phyloP scores from a whole-genome alignment of 2,113 vertebrate species.

The Lophotis ruficrista region DNA sequence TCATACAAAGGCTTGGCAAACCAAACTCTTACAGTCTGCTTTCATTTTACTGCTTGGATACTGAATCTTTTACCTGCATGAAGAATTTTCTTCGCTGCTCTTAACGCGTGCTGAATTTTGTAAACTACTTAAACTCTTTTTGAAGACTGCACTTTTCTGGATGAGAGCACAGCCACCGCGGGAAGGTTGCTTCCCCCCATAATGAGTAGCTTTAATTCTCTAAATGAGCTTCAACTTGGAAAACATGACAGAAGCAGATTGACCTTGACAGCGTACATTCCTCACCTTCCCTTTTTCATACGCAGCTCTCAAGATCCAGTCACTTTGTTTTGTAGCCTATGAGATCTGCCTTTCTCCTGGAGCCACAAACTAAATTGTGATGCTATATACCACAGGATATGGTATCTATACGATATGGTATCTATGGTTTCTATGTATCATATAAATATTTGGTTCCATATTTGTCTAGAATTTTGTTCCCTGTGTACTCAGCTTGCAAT shows the following conservation, averaged over 20 bases:
- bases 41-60: neutral
- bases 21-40: neutral
- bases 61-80: neutral
- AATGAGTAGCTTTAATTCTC: neutral
- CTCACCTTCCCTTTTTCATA: neutral
- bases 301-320: neutral
- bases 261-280: neutral
- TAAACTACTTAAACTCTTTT: neutral
- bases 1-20: neutral
- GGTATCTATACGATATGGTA: neutral
- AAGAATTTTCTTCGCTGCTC: neutral
- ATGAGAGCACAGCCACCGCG: neutral
- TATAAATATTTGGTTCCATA: neutral
- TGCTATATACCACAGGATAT: neutral
- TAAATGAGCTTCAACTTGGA: neutral
- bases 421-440: neutral
- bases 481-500: neutral
- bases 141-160: neutral
- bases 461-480: neutral
- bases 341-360: neutral
- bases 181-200: neutral
- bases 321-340: neutral
- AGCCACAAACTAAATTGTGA: neutral
- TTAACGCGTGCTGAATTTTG: neutral
- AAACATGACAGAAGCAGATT: neutral